Percentiles rank a stretch among this genome's conserved stretches.
These are phyloP conservation scores for Ceyx melanurus DNA, from an alignment of 2,113 vertebrate species.

Conservation along the genomic window DNA sequence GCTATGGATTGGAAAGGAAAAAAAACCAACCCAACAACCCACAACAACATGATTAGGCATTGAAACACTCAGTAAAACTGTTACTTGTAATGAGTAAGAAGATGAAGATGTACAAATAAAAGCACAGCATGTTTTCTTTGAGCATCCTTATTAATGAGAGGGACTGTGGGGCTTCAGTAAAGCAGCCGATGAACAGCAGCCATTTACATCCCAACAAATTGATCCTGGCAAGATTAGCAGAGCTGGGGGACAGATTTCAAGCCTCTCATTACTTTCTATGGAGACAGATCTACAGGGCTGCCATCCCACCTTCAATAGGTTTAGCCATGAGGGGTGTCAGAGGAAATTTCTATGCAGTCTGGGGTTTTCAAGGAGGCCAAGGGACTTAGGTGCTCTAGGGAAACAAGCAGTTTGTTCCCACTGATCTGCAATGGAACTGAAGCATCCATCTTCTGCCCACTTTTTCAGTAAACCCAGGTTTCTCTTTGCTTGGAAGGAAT, in stretches of 20 bases:
- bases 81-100: conserved; percentile 59
- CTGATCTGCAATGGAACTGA: neutral
- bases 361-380: neutral
- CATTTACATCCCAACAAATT: neutral
- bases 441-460: neutral
- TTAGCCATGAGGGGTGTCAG: neutral
- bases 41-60: conserved; percentile 40
- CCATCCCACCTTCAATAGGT: neutral
- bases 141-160: conserved; percentile 43
- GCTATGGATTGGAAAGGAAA: conserved; percentile 27
- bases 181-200: neutral
- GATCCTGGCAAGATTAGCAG: conserved; percentile 38
- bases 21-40: neutral
- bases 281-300: neutral
- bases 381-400: neutral
- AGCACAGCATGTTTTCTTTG: conserved; percentile 50
- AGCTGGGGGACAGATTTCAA: conserved; percentile 49
- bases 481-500: neutral
- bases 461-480: neutral
- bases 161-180: conserved; percentile 24
- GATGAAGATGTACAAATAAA: conserved; percentile 67
- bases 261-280: conserved; percentile 1
- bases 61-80: conserved; percentile 61
- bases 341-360: neutral
- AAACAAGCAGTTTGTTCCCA: neutral